These are phyloP conservation scores for Daphoenositta chrysoptera DNA, from an alignment of 2,113 vertebrate species.

Conservation along the genomic window DNA sequence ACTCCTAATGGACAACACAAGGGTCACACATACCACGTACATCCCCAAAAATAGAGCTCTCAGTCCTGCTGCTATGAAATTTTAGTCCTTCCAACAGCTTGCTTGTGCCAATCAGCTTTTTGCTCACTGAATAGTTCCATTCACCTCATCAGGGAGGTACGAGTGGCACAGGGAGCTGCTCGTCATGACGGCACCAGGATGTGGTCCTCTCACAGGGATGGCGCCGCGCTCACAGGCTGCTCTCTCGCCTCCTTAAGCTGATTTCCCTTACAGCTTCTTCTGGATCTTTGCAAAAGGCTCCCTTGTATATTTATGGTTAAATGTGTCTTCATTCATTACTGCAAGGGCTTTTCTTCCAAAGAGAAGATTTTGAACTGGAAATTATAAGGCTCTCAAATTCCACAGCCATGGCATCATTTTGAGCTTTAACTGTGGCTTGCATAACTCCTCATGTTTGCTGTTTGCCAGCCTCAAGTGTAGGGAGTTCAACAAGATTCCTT, in stretches of 20 bases:
- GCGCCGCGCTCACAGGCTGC: accelerated
- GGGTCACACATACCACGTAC: not conserved
- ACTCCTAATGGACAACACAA: not conserved
- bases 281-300: not conserved
- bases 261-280: not conserved
- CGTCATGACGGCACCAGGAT: not conserved
- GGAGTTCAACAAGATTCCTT: constrained; percentile 1
- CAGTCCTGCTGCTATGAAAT: not conserved
- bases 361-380: not conserved
- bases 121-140: not conserved
- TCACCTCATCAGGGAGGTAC: not conserved
- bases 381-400: constrained; percentile 4
- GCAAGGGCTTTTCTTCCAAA: not conserved
- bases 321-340: not conserved
- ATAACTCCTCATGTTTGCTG: not conserved
- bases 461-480: not conserved
- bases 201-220: not conserved
- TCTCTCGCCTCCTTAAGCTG: not conserved
- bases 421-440: not conserved
- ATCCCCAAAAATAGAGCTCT: not conserved
- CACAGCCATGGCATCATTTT: not conserved
- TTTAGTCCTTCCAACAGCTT: not conserved
- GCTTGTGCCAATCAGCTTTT: not conserved
- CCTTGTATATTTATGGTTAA: not conserved
- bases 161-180: not conserved